These are phyloP conservation scores for Amblyjoppa proteus DNA, from an alignment of 2,888 invertebrate genomes.

Conservation along the genomic window DNA sequence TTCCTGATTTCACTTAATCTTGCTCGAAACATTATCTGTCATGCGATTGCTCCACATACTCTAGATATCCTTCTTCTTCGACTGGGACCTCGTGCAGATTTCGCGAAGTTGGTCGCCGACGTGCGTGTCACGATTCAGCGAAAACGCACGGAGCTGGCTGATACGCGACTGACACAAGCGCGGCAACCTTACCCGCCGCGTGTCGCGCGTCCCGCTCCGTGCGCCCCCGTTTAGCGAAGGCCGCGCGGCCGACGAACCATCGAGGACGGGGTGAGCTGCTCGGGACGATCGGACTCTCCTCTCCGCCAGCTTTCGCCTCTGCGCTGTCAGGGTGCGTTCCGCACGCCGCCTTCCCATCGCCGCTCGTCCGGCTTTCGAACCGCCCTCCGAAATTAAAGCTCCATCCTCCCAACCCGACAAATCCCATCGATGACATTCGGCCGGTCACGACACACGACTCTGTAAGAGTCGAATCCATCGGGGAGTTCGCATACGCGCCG, in stretches of 20 bases:
- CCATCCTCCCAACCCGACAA: too few species aligned
- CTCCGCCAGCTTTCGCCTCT: conserved; percentile 51
- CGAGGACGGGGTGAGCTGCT: conserved; percentile 80
- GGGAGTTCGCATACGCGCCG: background rate
- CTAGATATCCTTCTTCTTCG: too few species aligned
- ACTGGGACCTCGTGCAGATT: background rate
- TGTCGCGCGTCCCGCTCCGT: conserved; percentile 65
- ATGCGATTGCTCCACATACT: too few species aligned
- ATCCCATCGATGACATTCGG: too few species aligned
- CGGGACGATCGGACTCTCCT: conserved; percentile 55
- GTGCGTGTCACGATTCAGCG: conserved; percentile 58
- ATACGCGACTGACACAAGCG: conserved; percentile 53
- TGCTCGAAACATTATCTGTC: too few species aligned
- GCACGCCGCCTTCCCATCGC: conserved; percentile 24
- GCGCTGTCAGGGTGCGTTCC: conserved; percentile 60
- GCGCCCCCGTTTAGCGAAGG: conserved; percentile 81
- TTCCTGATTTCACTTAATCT: too few species aligned
- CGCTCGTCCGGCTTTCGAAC: background rate
- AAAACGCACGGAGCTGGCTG: conserved; percentile 26
- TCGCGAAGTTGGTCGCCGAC: conserved; percentile 47
- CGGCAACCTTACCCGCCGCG: conserved; percentile 62
- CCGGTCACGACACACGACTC: background rate
- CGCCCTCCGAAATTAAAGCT: too few species aligned
- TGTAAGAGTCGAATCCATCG: conserved; percentile 8
- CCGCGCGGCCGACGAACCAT: conserved; percentile 81